These are phyloP conservation scores for Thecophora atra DNA, from an alignment of 2,888 invertebrate genomes.

Conservation along the genomic window DNA sequence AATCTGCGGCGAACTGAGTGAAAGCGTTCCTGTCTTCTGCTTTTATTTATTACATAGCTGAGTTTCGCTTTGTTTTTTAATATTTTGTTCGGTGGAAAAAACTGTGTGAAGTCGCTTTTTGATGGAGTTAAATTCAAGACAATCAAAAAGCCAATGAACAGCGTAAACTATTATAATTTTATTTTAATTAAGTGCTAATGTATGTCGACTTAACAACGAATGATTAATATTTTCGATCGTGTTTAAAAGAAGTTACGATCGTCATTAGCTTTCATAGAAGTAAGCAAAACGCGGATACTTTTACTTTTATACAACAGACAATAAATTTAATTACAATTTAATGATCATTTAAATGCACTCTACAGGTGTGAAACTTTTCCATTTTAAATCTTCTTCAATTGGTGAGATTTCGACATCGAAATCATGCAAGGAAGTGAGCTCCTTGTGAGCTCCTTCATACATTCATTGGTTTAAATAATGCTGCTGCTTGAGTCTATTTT, in stretches of 20 bases:
- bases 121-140: background rate
- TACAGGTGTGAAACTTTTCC: too few relatives aligned
- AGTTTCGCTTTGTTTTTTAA: background rate
- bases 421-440: too few relatives aligned
- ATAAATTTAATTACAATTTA: too few relatives aligned
- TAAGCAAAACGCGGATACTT: background rate
- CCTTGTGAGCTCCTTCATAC: too few relatives aligned
- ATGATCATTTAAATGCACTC: too few relatives aligned
- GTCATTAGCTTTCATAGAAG: background rate
- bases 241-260: too few relatives aligned
- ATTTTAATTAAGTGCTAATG: background rate
- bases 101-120: background rate
- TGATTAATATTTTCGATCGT: too few relatives aligned
- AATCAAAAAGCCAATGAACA: background rate
- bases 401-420: too few relatives aligned
- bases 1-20: background rate
- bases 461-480: too few relatives aligned
- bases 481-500: too few relatives aligned
- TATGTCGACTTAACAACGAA: background rate
- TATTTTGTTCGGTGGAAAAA: background rate
- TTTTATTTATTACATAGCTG: background rate
- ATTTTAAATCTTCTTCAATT: too few relatives aligned
- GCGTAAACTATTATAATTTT: background rate
- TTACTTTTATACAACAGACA: background rate
- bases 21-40: conserved; percentile 5